Evolutionary conservation across 2,888 invertebrate genomes (phyloP).

Genomic region (Eudemis profundana): DNA sequence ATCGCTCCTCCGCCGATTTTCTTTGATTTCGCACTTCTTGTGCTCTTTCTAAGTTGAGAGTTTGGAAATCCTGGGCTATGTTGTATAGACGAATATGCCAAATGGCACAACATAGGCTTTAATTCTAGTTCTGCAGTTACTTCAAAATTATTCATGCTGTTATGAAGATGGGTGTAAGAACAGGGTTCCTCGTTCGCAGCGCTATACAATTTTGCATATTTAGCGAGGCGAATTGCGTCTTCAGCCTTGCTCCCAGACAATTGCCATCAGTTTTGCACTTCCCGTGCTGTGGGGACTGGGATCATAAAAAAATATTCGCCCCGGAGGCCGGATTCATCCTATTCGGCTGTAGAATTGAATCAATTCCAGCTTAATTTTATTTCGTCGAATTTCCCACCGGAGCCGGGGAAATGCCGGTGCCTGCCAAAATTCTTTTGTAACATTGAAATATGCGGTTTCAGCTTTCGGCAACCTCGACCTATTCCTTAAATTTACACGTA

Average conservation of each 20-base stretch:
- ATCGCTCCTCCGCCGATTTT: too few species aligned
- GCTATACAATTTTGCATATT: neutral
- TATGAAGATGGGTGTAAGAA: neutral
- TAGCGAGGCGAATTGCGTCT: neutral
- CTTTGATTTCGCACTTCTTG: neutral
- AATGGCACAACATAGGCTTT: too few species aligned
- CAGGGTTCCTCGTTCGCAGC: neutral
- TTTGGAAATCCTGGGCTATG: too few species aligned
- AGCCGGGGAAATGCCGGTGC: neutral
- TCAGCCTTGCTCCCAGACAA: conserved; percentile 8
- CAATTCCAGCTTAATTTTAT: conserved; percentile 9
- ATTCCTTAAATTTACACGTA: neutral
- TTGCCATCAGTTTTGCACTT: neutral
- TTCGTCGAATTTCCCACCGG: conserved; percentile 11
- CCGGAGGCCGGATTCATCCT: neutral
- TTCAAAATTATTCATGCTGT: too few species aligned
- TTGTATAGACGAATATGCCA: too few species aligned
- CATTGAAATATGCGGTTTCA: neutral
- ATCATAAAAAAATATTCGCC: neutral
- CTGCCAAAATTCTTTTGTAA: neutral
- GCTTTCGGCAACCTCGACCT: conserved; percentile 2
- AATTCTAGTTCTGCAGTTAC: too few species aligned
- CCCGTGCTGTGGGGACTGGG: neutral
- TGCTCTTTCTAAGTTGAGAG: too few species aligned
- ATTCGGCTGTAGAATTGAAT: neutral